Evolutionary conservation across 1,140 invertebrate species (phyloP).

Genomic region (Helicoverpa armigera): DNA sequence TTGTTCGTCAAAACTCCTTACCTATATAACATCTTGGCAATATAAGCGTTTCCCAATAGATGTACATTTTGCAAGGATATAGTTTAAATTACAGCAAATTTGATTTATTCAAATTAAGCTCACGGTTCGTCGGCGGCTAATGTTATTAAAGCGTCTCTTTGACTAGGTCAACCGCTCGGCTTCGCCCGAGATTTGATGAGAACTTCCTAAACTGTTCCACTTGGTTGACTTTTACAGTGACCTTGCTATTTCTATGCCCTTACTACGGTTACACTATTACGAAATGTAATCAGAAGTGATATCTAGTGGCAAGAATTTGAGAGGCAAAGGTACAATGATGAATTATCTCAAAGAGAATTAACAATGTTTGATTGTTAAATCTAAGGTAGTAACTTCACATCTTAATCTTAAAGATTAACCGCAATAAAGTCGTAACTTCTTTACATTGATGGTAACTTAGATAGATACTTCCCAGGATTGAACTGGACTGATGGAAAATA

Average conservation of each 20-base stretch:
- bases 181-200: constrained; percentile 62
- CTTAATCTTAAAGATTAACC: too few species aligned
- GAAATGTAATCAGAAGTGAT: constrained; percentile 7
- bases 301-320: background rate
- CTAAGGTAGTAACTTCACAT: too few species aligned
- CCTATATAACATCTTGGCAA: background rate
- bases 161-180: constrained; percentile 60
- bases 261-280: constrained; percentile 47
- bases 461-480: too few species aligned
- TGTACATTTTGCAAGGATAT: constrained; percentile 13
- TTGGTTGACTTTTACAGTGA: constrained; percentile 69
- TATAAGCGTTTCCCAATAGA: constrained; percentile 7
- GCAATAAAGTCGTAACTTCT: too few species aligned
- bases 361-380: too few species aligned
- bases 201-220: constrained; percentile 74
- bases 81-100: constrained; percentile 58
- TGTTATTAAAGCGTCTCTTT: constrained; percentile 73
- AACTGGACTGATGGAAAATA: too few species aligned
- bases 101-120: constrained; percentile 70
- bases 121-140: constrained; percentile 62
- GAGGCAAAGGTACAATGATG: too few species aligned
- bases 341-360: too few species aligned
- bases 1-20: background rate
- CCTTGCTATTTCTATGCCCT: constrained; percentile 56
- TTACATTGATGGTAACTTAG: too few species aligned